Evolutionary conservation across 2,113 vertebrate species (phyloP).

Genomic region (Ia io): DNA sequence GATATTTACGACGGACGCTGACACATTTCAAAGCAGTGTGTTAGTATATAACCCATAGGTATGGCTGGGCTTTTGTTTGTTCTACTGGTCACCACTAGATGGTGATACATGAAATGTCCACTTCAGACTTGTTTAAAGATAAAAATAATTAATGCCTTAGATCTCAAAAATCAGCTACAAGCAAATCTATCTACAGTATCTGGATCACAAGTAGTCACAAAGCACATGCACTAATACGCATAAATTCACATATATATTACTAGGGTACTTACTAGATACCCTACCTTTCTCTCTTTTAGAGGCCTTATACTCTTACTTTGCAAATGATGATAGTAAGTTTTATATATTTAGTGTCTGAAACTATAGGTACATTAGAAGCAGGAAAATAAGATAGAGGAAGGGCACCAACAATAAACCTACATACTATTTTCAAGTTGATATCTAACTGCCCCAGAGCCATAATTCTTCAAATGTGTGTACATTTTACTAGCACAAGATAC

Average conservation of each 20-base stretch:
- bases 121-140: background rate
- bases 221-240: background rate
- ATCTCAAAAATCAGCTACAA: background rate
- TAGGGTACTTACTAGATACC: background rate
- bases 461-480: background rate
- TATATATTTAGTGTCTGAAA: background rate
- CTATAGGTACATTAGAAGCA: background rate
- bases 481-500: background rate
- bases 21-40: background rate
- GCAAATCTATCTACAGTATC: background rate
- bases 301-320: background rate
- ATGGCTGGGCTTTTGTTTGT: background rate
- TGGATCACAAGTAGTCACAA: background rate
- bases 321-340: background rate
- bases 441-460: background rate
- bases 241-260: background rate
- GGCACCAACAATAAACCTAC: background rate
- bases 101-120: background rate
- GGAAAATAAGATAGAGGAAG: background rate
- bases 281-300: background rate
- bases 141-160: background rate
- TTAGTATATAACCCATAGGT: background rate
- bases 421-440: background rate
- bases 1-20: background rate
- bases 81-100: background rate